Evolutionary conservation across 2,113 vertebrate species (phyloP).

Genomic region (Leptobrachium ailaonicum): DNA sequence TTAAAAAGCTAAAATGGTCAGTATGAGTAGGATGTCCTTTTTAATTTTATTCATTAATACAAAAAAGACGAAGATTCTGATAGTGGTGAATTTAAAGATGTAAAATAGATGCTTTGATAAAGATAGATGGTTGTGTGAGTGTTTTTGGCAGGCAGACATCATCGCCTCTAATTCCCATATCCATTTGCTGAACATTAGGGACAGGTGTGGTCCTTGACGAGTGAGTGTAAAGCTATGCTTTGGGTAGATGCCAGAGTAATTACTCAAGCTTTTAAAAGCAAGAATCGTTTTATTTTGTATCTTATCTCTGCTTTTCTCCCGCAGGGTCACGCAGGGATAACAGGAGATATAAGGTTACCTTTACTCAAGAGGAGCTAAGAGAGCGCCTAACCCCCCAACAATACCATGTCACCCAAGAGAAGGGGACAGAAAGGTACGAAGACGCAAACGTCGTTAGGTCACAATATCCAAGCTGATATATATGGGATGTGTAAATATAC

Average conservation of each 20-base stretch:
- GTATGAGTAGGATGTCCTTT: no score
- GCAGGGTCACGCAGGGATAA: conserved; percentile 87
- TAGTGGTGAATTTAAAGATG: no score
- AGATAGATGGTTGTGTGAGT: no score
- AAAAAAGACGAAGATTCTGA: no score
- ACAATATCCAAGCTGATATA: no score
- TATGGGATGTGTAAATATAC: no score
- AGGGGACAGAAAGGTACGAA: conserved; percentile 91
- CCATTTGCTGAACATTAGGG: conserved; percentile 59
- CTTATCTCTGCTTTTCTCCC: conserved; percentile 59
- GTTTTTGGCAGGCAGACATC: conserved; percentile 64
- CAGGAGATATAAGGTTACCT: conserved; percentile 86
- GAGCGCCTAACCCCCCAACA: conserved; percentile 88
- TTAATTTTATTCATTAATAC: no score
- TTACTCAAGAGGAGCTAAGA: conserved; percentile 87
- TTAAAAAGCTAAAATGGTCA: no score
- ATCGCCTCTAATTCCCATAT: conserved; percentile 65
- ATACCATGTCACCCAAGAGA: conserved; percentile 96
- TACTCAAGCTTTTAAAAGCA: conserved; percentile 67
- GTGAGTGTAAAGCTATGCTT: conserved; percentile 62
- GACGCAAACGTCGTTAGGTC: neutral
- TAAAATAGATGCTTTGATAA: no score
- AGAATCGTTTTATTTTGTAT: conserved; percentile 64
- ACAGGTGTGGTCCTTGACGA: conserved; percentile 67
- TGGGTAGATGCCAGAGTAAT: conserved; percentile 66